phyloP scores from a whole-genome alignment of 2,797 vertebrate species.

The Pteronotus mesoamericanus region DNA sequence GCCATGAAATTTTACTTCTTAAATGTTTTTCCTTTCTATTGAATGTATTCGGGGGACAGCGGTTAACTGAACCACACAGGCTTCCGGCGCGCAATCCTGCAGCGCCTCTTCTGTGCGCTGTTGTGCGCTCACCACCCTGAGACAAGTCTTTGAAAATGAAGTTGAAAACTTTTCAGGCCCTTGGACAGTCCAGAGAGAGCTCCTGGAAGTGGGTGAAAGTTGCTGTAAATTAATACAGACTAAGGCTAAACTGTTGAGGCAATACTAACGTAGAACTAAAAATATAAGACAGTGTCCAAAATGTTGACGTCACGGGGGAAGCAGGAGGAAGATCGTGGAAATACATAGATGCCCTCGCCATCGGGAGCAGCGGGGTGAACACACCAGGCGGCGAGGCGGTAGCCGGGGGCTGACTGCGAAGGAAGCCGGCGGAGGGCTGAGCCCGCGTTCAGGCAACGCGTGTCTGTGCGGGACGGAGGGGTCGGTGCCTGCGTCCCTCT shows the following conservation, averaged over 20 bases:
- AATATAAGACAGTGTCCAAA: background rate
- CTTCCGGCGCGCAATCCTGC: rapidly evolving
- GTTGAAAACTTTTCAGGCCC: background rate
- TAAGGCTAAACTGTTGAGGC: background rate
- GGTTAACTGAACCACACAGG: no score
- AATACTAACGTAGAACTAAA: background rate
- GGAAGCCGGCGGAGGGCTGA: background rate
- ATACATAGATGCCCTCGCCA: background rate
- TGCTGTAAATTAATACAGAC: background rate
- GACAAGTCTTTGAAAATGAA: background rate
- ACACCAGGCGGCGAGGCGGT: background rate
- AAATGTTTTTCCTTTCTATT: no score
- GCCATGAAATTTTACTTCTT: background rate
- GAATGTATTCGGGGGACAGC: no score
- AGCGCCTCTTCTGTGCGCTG: rapidly evolving
- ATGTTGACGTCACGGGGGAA: background rate
- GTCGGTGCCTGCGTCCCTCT: no score
- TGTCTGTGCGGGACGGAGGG: background rate
- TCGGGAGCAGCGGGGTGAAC: background rate
- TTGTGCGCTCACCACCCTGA: rapidly evolving
- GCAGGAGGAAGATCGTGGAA: background rate
- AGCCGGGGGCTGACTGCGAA: background rate
- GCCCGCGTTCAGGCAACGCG: background rate
- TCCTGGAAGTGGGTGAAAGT: background rate
- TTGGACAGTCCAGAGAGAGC: background rate